Conservation (phyloP, 2,888 invertebrate species). For the Andrena hattorfiana region DNA sequence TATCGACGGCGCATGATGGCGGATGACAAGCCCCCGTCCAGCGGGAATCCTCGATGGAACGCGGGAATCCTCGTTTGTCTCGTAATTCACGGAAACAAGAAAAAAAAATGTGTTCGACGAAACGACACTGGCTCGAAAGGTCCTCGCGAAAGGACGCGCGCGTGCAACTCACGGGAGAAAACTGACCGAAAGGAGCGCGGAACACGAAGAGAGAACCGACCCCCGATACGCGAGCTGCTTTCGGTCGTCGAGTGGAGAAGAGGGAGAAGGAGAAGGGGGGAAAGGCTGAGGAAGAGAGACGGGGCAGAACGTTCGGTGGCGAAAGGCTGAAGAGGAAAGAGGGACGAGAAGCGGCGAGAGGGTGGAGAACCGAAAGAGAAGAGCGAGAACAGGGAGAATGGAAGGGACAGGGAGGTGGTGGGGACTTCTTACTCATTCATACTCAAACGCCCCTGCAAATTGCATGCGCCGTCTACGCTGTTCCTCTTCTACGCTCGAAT, state of each 20-base stretch:
- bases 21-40: constrained; percentile 53
- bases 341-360: constrained; percentile 18
- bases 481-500: constrained; percentile 41
- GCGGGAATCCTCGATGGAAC: constrained; percentile 54
- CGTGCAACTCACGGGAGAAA: constrained; percentile 78
- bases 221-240: constrained; percentile 74
- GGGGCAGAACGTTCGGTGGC: neutral
- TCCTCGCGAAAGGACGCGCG: constrained; percentile 71
- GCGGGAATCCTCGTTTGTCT: constrained; percentile 44
- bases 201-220: constrained; percentile 76
- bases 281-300: constrained; percentile 9
- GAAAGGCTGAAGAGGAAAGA: constrained; percentile 16
- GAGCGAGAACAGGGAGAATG: constrained; percentile 26
- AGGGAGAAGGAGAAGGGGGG: constrained; percentile 35
- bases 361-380: constrained; percentile 41
- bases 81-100: constrained; percentile 24
- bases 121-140: constrained; percentile 42
- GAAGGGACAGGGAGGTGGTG: constrained; percentile 58
- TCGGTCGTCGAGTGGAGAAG: constrained; percentile 61
- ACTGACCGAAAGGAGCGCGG: constrained; percentile 79
- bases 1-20: constrained; percentile 76
- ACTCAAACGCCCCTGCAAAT: constrained; percentile 76
- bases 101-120: constrained; percentile 25
- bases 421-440: constrained; percentile 80
- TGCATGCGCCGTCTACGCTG: constrained; percentile 54